Evolutionary conservation across 2,113 vertebrate genomes (phyloP).

Genomic region (Chamaea fasciata): DNA sequence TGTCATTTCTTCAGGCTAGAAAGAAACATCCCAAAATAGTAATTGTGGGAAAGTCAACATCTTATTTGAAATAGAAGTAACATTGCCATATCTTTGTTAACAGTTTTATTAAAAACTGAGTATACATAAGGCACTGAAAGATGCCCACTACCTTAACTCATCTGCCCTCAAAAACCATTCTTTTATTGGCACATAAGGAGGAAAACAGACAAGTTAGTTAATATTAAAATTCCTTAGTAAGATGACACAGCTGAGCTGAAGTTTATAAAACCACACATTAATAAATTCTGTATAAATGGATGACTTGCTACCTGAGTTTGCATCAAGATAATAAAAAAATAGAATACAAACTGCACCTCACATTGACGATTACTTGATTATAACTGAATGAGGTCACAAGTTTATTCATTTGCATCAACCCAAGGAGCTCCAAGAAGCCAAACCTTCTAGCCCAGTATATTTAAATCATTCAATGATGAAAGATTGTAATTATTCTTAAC

Average conservation of each 20-base stretch:
- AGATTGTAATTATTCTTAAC: background rate
- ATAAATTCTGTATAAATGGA: background rate
- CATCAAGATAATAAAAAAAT: background rate
- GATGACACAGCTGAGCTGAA: background rate
- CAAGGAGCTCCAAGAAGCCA: background rate
- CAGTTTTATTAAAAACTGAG: background rate
- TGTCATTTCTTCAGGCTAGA: constrained; percentile 97
- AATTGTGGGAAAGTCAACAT: constrained; percentile 62
- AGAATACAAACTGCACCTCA: background rate
- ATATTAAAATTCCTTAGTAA: background rate
- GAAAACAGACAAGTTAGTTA: background rate
- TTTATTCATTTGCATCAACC: background rate
- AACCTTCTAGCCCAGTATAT: background rate
- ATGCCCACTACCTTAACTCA: background rate
- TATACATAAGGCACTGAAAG: background rate
- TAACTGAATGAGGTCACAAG: background rate
- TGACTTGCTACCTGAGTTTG: background rate
- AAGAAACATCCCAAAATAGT: constrained; percentile 66
- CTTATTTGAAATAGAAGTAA: constrained; percentile 7
- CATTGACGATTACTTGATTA: background rate
- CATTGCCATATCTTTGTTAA: background rate
- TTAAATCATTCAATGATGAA: background rate
- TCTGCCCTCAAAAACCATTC: background rate
- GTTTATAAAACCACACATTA: background rate
- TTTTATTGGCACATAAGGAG: background rate